Percentiles rank a stretch among this genome's conserved stretches.
These are phyloP conservation scores for Oikopleura dioica DNA, from an alignment of 23 tunicate species.

Conservation along the genomic window DNA sequence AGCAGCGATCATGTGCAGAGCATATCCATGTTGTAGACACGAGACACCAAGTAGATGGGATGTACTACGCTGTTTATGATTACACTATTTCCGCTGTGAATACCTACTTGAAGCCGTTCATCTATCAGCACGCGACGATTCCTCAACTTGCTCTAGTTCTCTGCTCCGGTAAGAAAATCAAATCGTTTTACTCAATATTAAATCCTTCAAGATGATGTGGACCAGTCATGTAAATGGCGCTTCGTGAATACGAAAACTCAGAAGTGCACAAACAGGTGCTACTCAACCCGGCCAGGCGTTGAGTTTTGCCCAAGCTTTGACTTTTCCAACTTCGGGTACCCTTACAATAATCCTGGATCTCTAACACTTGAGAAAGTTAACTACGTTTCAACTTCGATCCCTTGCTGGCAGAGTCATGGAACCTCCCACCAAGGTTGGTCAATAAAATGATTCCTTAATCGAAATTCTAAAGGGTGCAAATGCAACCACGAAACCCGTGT, in stretches of 20 bases:
- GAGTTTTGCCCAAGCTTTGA: too few species aligned
- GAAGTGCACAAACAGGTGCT: neutral
- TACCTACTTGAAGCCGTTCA: neutral
- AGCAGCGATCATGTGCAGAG: neutral
- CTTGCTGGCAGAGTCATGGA: neutral
- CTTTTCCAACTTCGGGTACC: neutral
- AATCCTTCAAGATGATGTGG: too few species aligned
- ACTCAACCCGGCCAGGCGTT: too few species aligned
- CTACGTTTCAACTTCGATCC: neutral
- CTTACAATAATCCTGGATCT: neutral
- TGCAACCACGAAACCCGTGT: neutral
- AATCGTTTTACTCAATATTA: too few species aligned
- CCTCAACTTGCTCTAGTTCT: neutral
- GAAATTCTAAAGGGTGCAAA: neutral
- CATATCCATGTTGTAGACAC: neutral
- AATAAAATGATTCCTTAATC: too few species aligned
- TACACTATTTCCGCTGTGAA: neutral
- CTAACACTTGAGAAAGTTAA: neutral
- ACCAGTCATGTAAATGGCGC: neutral
- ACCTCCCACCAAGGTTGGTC: too few species aligned
- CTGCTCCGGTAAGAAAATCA: too few species aligned
- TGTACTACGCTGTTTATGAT: neutral
- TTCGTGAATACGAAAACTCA: neutral
- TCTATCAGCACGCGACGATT: neutral
- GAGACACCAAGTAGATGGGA: neutral